phyloP scores from a whole-genome alignment of 1,140 invertebrate genomes.

The Acarapis woodi region DNA sequence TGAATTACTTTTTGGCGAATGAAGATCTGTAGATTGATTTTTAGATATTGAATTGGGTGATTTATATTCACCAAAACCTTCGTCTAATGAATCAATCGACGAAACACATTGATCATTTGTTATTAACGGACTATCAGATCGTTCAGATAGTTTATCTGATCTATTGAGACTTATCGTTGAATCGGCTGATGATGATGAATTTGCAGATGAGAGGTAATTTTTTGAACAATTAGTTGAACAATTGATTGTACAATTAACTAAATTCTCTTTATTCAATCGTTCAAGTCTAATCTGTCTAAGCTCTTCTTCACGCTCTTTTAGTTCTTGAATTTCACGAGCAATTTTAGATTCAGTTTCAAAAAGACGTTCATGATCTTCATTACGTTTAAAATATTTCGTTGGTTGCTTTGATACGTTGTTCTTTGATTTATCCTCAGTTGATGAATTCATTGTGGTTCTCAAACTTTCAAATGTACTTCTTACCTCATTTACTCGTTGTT shows the following conservation, averaged over 20 bases:
- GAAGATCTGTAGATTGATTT: too few species aligned
- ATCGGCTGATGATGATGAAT: neutral
- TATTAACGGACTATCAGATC: neutral
- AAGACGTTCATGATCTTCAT: too few species aligned
- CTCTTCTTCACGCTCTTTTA: conserved; percentile 21
- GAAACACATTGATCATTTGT: neutral
- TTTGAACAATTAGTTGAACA: neutral
- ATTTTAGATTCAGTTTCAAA: conserved; percentile 20
- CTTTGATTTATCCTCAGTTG: too few species aligned
- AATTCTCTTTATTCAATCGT: neutral
- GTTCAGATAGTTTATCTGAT: neutral
- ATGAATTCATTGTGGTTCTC: too few species aligned
- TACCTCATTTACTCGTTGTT: too few species aligned
- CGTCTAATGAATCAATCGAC: neutral
- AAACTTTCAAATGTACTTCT: too few species aligned
- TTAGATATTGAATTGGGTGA: neutral
- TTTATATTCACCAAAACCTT: neutral
- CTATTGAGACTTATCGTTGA: neutral
- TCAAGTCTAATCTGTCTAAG: conserved; percentile 14
- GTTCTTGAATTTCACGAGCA: conserved; percentile 20
- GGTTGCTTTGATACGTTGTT: too few species aligned
- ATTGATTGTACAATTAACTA: neutral
- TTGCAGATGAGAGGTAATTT: neutral
- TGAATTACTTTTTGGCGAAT: too few species aligned
- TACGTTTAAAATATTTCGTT: too few species aligned